phyloP scores from a whole-genome alignment of 2,113 vertebrate species.

The Zosterops japonicus region DNA sequence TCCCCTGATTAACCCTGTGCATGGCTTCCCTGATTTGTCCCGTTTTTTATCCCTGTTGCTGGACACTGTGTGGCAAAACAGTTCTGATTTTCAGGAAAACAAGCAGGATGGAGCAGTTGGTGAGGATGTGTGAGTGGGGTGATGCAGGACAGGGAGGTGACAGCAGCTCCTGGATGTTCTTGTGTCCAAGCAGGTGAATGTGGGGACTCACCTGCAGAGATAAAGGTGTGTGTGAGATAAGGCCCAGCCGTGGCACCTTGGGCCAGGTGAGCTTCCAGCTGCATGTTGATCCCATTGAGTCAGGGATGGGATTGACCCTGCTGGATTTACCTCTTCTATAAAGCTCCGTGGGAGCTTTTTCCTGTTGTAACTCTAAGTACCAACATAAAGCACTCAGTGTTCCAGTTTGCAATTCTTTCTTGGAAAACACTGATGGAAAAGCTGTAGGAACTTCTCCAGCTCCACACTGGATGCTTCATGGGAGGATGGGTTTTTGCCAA shows the following conservation, averaged over 20 bases:
- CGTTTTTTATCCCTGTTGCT: too few relatives aligned
- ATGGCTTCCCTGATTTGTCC: rapidly evolving
- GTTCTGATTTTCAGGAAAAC: background rate
- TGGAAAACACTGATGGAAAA: background rate
- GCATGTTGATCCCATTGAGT: rapidly evolving
- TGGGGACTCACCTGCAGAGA: background rate
- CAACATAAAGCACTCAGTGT: background rate
- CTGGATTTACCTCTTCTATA: background rate
- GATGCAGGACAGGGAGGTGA: background rate
- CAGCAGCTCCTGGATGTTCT: background rate
- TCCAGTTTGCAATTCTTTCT: background rate
- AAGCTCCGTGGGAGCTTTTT: rapidly evolving
- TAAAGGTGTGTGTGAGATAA: background rate
- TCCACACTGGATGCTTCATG: rapidly evolving
- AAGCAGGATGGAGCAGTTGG: background rate
- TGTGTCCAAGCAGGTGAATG: background rate
- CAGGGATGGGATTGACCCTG: background rate
- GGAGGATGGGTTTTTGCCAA: background rate
- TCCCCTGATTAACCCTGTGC: background rate
- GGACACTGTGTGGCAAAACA: background rate
- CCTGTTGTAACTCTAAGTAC: background rate
- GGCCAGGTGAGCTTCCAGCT: background rate
- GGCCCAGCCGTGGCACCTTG: rapidly evolving
- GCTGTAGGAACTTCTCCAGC: background rate
- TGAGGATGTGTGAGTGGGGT: rapidly evolving